Conservation (phyloP, 2,888 invertebrate genomes). For the Melieria picta region DNA sequence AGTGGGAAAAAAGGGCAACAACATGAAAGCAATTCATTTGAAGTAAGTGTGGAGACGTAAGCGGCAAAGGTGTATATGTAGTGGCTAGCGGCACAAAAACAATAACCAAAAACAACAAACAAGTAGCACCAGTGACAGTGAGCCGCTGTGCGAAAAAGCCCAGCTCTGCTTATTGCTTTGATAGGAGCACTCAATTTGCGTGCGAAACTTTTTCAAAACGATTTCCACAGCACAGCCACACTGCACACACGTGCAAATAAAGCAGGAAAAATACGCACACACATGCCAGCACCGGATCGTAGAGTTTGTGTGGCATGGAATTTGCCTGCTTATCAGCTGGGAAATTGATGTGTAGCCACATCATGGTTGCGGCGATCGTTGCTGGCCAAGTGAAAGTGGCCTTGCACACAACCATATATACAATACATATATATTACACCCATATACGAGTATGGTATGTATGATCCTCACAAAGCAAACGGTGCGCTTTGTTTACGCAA, state of each 20-base stretch:
- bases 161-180: conserved; percentile 25
- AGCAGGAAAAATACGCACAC: background rate
- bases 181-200: conserved; percentile 28
- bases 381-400: too few relatives aligned
- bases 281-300: background rate
- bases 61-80: conserved; percentile 8
- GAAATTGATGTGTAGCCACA: conserved; percentile 14
- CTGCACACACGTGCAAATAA: background rate
- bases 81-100: background rate
- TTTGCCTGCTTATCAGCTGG: conserved; percentile 29
- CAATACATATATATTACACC: background rate
- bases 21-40: conserved; percentile 27
- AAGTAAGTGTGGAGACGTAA: conserved; percentile 10
- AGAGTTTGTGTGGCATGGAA: conserved; percentile 20
- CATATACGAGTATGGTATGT: background rate
- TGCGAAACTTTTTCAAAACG: conserved; percentile 22
- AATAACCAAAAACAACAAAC: background rate
- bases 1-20: background rate
- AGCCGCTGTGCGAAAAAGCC: background rate
- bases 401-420: background rate
- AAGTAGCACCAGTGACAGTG: conserved; percentile 10
- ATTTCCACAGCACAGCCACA: conserved; percentile 15
- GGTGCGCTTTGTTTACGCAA: conserved; percentile 39
- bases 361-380: background rate
- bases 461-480: conserved; percentile 44